Evolutionary conservation across 2,113 vertebrate species (phyloP).

Genomic region (Chiloscyllium plagiosum): DNA sequence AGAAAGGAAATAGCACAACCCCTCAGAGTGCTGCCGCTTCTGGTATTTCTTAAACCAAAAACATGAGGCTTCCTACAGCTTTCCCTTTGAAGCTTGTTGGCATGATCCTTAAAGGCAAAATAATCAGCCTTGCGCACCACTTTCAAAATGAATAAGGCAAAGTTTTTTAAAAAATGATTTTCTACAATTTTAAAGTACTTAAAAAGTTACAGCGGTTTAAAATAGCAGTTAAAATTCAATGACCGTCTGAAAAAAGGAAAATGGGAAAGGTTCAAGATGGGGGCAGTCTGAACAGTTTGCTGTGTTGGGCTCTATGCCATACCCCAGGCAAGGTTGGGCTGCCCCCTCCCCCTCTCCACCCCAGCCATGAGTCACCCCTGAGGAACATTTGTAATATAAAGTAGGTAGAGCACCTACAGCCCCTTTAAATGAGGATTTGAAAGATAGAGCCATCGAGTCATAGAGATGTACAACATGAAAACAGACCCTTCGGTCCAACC

Average conservation of each 20-base stretch:
- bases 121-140: background rate
- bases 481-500: too few relatives aligned
- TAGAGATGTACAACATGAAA: too few relatives aligned
- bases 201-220: background rate
- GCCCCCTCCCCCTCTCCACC: too few relatives aligned
- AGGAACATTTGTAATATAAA: too few relatives aligned
- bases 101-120: background rate
- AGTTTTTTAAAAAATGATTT: background rate
- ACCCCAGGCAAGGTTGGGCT: too few relatives aligned
- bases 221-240: background rate
- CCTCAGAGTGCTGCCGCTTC: background rate
- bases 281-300: too few relatives aligned
- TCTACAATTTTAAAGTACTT: background rate
- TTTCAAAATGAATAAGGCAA: background rate
- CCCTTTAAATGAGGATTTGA: too few relatives aligned
- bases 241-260: background rate
- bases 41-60: background rate
- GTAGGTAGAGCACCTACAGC: too few relatives aligned
- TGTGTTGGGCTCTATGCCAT: too few relatives aligned
- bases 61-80: background rate
- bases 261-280: background rate
- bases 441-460: too few relatives aligned
- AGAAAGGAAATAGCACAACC: slow-evolving; percentile 16
- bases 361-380: too few relatives aligned
- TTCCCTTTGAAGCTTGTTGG: background rate